Conservation (phyloP, 2,888 invertebrate species). For the Drosophila planitibia region DNA sequence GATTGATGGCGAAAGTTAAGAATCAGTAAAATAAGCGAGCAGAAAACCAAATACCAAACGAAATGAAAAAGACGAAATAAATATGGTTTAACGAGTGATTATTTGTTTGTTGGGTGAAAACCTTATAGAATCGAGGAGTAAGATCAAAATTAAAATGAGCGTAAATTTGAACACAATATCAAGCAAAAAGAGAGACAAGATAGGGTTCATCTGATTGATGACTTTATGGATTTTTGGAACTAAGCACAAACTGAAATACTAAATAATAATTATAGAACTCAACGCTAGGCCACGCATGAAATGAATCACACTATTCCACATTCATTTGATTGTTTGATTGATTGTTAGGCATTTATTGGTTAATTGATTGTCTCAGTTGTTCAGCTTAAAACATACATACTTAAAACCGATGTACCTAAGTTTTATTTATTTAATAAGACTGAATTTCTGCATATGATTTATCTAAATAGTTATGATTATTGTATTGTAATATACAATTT, state of each 20-base stretch:
- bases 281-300: conserved; percentile 9
- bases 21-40: neutral
- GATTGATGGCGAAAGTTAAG: neutral
- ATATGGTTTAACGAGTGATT: neutral
- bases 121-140: neutral
- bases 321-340: conserved; percentile 15
- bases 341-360: conserved; percentile 29
- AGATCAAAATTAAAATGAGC: neutral
- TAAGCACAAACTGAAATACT: neutral
- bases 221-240: neutral
- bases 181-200: neutral
- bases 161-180: neutral
- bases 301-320: neutral
- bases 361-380: conserved; percentile 34
- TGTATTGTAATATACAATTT: conserved; percentile 53
- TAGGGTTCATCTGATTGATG: conserved; percentile 24
- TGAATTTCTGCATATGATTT: conserved; percentile 81
- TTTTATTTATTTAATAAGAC: conserved; percentile 83
- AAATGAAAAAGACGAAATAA: neutral
- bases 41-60: neutral
- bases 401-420: conserved; percentile 70
- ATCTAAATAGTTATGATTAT: conserved; percentile 53
- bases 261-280: conserved; percentile 2
- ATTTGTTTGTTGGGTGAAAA: neutral
- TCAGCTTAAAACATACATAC: conserved; percentile 15